Base-by-base conservation (phyloP, 2,797 vertebrate genomes). In the Todus mexicanus region DNA sequence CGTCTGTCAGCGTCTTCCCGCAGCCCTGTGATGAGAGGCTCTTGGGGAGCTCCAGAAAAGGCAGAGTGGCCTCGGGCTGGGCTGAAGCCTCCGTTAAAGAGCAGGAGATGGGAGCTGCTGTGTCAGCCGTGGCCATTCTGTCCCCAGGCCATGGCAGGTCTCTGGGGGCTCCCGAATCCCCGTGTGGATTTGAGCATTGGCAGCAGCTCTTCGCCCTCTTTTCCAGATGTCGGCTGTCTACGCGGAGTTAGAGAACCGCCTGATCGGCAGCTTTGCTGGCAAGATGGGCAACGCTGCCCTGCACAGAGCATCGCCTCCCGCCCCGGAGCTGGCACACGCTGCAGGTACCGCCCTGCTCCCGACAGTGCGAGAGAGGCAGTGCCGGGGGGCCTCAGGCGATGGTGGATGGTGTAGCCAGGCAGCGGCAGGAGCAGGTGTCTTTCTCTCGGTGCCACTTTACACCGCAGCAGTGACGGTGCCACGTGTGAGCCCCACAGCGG, bases 211-310 rank as follows among this genome's bases (percentile, higher is more conserved):
- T 14, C 43, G 4, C 5, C 33, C 22, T 84, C 50, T 66, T 16
- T 11, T 61, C 20, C 88, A 99, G 99, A 99, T 99, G 98, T 99
- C 99, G 4, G 99, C 98, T 2, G 98, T 99, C 87, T 99, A 99
- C 7, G 98, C 99, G 2, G 99, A 99, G 96, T 96, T 99, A 78
- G 99, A 99, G 95, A 98, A 97, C 35, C 97, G 98, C 20, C 95
- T 98, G 81, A 97, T 95, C 14, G 98, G 98, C 75, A 98, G 98
- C 97, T 99, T 98, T 65, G 94, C 97, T 5, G 98, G 98, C 90
- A 99, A 99, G 98, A 95, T 97, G 93, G 97, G 96, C 56, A 97
- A 92, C 4, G 3, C 95, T 5, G 87, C 94, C 65, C 90, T 86
- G 63, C 95, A 96, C 68, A 92, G 79, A n/a, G 96, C 98, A 22